These are phyloP conservation scores for Martes martes DNA, from an alignment of 2,113 vertebrate species.

Conservation along the genomic window DNA sequence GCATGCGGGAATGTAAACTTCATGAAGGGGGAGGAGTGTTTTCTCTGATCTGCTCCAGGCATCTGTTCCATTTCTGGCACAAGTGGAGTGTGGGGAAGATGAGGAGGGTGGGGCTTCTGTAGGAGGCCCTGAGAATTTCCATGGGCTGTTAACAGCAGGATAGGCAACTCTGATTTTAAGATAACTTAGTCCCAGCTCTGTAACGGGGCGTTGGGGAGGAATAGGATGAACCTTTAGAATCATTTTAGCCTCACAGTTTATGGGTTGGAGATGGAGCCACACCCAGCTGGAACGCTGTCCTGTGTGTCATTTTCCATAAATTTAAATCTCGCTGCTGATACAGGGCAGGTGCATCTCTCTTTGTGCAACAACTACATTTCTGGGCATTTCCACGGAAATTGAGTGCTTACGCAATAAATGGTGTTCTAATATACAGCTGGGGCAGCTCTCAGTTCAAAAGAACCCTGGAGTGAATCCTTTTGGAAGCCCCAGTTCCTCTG, in stretches of 20 bases:
- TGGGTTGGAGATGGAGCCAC: not conserved
- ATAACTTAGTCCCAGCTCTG: not conserved
- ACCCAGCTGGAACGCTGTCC: not conserved
- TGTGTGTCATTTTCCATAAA: not conserved
- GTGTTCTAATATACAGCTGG: slow-evolving; percentile 49
- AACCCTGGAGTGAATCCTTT: slow-evolving; percentile 21
- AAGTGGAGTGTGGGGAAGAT: not conserved
- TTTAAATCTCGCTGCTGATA: not conserved
- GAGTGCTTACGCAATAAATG: not conserved
- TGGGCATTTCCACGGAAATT: slow-evolving; percentile 43
- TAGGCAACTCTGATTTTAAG: not conserved
- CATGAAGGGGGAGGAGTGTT: not conserved
- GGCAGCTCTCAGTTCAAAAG: slow-evolving; percentile 35
- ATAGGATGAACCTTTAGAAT: not conserved
- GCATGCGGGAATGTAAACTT: not conserved
- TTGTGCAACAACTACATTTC: not conserved
- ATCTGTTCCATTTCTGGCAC: not conserved
- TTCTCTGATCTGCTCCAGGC: not conserved
- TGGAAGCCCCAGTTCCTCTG: not conserved
- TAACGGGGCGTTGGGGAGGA: not conserved
- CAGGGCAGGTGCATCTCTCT: not conserved
- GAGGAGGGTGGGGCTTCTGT: not conserved
- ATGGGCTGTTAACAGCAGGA: not conserved
- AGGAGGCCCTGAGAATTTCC: not conserved
- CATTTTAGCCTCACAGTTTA: not conserved